Conservation (phyloP, 2,113 vertebrate species). For the Crotalus helleri region DNA sequence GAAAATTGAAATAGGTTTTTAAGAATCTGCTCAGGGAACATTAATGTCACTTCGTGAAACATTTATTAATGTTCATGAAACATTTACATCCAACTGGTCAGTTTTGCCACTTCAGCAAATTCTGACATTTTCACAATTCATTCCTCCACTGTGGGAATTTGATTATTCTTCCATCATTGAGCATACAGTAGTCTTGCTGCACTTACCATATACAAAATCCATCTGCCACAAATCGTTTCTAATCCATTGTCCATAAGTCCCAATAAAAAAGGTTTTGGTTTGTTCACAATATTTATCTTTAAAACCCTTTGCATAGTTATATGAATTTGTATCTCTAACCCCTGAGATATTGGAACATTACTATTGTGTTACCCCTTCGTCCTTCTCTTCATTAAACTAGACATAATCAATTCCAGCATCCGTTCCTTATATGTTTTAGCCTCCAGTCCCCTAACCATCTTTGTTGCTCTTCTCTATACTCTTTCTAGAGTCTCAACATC, state of each 20-base stretch:
- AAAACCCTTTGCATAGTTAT: neutral
- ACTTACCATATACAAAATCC: neutral
- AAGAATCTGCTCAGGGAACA: constrained; percentile 48
- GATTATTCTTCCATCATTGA: neutral
- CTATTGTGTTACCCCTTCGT: too few relatives aligned
- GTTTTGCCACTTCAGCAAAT: neutral
- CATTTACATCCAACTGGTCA: neutral
- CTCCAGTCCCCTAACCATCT: too few relatives aligned
- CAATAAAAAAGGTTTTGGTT: neutral
- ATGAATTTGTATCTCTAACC: neutral
- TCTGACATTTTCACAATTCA: neutral
- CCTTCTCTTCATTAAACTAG: too few relatives aligned
- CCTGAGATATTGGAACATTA: too few relatives aligned
- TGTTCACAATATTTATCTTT: neutral
- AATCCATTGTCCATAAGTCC: neutral
- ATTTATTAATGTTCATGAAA: constrained; percentile 57
- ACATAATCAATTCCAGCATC: too few relatives aligned
- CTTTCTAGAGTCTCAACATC: too few relatives aligned
- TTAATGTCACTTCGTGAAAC: constrained; percentile 56
- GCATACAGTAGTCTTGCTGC: neutral
- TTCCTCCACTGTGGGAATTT: neutral
- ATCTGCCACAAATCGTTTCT: neutral
- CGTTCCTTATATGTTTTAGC: too few relatives aligned
- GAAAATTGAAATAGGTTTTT: constrained; percentile 29
- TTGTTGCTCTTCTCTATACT: too few relatives aligned